These are phyloP conservation scores for Muschampia plurimacula DNA, from an alignment of 2,888 invertebrate species.

Conservation along the genomic window DNA sequence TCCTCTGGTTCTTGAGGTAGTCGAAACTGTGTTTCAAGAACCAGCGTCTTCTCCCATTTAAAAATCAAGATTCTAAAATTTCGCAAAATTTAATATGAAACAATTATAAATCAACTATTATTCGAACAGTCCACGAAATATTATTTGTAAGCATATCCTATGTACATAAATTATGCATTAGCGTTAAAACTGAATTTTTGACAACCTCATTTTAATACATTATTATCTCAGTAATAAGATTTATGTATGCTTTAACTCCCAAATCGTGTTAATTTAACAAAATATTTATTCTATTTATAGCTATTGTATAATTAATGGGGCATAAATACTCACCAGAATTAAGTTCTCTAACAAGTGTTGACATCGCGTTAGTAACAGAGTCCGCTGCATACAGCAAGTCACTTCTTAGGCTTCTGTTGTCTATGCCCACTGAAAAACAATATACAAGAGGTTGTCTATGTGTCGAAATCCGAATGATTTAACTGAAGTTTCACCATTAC, in stretches of 20 bases:
- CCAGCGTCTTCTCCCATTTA: too few species aligned
- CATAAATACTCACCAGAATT: constrained; percentile 90
- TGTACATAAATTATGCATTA: too few species aligned
- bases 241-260: constrained; percentile 27
- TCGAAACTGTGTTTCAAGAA: too few species aligned
- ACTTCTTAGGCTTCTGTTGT: constrained; percentile 89
- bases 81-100: too few species aligned
- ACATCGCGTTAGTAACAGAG: constrained; percentile 99
- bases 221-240: not conserved
- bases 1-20: too few species aligned
- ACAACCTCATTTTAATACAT: not conserved
- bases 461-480: too few species aligned
- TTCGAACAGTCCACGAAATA: too few species aligned
- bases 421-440: constrained; percentile 73
- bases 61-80: too few species aligned
- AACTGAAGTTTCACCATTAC: too few species aligned
- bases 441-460: too few species aligned
- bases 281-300: not conserved
- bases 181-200: not conserved
- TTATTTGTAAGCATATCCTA: too few species aligned
- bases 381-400: constrained; percentile 98
- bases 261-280: not conserved
- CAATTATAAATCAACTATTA: too few species aligned
- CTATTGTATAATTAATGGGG: not conserved
- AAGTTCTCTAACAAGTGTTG: constrained; percentile 97